These are phyloP conservation scores for Zapornia atra DNA, from an alignment of 2,113 vertebrate genomes.

Conservation along the genomic window DNA sequence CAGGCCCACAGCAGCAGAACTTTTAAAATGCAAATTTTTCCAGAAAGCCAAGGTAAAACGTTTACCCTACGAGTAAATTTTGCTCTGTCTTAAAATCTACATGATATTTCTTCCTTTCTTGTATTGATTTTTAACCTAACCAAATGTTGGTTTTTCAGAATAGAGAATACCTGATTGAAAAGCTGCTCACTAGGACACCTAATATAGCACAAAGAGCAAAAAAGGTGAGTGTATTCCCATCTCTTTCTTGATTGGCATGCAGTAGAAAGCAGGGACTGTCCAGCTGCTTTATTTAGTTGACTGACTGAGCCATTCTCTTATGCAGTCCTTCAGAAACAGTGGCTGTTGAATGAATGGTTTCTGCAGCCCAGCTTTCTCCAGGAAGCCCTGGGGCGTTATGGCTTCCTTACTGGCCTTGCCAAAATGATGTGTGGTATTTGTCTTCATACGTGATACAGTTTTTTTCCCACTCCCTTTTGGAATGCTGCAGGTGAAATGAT, in stretches of 20 bases:
- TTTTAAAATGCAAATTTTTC: conserved; percentile 90
- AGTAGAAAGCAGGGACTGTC: background rate
- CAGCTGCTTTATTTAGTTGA: background rate
- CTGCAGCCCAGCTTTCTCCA: background rate
- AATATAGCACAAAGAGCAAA: conserved; percentile 95
- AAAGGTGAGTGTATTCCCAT: conserved; percentile 82
- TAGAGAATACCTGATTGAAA: conserved; percentile 96
- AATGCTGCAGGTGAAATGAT: background rate
- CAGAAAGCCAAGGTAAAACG: conserved; percentile 87
- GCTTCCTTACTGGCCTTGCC: background rate
- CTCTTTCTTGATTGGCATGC: background rate
- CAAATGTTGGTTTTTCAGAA: conserved; percentile 85
- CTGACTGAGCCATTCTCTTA: background rate
- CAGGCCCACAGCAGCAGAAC: conserved; percentile 87
- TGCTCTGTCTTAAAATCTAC: conserved; percentile 71
- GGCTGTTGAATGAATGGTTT: background rate
- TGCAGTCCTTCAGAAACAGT: background rate
- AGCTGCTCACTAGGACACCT: conserved; percentile 90
- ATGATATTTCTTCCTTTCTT: conserved; percentile 19
- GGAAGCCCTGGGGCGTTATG: background rate
- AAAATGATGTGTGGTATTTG: background rate
- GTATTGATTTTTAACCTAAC: conserved; percentile 47
- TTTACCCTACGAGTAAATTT: conserved; percentile 70
- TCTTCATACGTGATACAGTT: rapidly evolving
- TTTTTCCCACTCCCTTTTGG: background rate